Base-by-base conservation (phyloP, 2,797 vertebrate genomes). In the Cossypha niveicapilla region DNA sequence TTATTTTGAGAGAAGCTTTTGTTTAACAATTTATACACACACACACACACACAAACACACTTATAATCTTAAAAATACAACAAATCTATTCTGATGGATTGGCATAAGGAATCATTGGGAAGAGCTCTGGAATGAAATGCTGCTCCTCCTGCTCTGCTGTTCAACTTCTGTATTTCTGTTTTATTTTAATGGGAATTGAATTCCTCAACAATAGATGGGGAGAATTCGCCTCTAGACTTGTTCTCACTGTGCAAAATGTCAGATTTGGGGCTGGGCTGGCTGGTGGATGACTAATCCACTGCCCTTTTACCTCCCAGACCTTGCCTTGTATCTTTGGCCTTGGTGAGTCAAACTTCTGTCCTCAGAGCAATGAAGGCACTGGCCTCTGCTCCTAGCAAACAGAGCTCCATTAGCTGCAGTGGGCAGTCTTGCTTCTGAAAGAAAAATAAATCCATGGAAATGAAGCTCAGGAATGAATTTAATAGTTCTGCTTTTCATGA, bases 1-100 rank as follows among this genome's bases (percentile, higher is more conserved):
- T 97, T 97, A 94, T 97, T 97, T 97, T 97, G 97, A 97, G 97
- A 96, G 92, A 84, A 96, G 95, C 95, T 97, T 97, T 97, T 97
- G 95, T 97, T 97, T 97, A 94, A 95, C 96, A 96, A 97, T 96
- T 97, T 97, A 91, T 94, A 93, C 54, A 34, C 34, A 34, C 34
- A 34, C 34, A 73, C 47, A 80, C 74, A 92, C 74, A 89, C 42
- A 94, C 93, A 90, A 70, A 92, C 94, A 96, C 93, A 96, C 73
- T 39, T 83, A 47, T 39, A 92, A 93, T 95, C 93, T 95, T 84
- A 87, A 77, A 93, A 89, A 80, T 74, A 19, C 77, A 92, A 75
- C 79, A 84, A 34, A 93, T 93, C 56, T 94, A 79, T 97, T 96
- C 96, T 90, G 91, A 72, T 79, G 81, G 77, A 65, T 86, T 86